A percentile compares a stretch with the other conserved stretches of the same genome.
Evolutionary conservation across 2,888 invertebrate species (phyloP).

Genomic region (Sinopyrophorus schimmeli): DNA sequence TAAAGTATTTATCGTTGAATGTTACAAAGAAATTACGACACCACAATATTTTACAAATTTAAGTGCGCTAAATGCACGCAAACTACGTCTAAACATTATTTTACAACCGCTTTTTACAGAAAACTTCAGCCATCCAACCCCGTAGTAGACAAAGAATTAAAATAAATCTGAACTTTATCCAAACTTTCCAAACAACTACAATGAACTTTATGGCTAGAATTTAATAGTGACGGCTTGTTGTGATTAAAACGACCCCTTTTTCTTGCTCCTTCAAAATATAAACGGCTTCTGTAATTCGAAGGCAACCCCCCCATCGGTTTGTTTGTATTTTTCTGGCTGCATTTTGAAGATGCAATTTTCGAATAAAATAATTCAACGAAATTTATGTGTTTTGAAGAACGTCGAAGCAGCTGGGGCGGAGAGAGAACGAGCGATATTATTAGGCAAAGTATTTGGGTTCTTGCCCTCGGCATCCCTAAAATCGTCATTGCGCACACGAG

Average conservation of each 20-base stretch:
- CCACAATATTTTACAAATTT: conserved; percentile 9
- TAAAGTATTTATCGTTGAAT: conserved; percentile 11
- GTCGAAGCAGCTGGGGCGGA: conserved; percentile 7
- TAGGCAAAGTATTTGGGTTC: conserved; percentile 15
- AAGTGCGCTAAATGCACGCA: conserved; percentile 8
- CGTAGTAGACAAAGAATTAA: not conserved
- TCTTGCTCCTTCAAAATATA: no score
- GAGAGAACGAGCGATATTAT: conserved; percentile 3
- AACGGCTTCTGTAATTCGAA: no score
- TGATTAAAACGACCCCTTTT: conserved; percentile 2
- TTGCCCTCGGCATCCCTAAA: conserved; percentile 17
- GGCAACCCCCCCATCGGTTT: no score
- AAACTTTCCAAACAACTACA: conserved; percentile 3
- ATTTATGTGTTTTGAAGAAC: conserved; percentile 17
- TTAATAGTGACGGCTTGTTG: conserved; percentile 10
- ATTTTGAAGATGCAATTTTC: conserved; percentile 10
- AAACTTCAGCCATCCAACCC: not conserved
- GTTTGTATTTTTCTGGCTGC: no score
- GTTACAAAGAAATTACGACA: conserved; percentile 11
- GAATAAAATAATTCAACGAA: conserved; percentile 5
- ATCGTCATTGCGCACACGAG: conserved; percentile 20
- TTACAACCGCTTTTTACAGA: not conserved
- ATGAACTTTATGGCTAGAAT: conserved; percentile 8
- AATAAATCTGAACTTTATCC: conserved; percentile 5
- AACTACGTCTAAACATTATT: conserved; percentile 6